Base-by-base conservation (phyloP, 2,888 invertebrate genomes). In the Malacosoma neustria region DNA sequence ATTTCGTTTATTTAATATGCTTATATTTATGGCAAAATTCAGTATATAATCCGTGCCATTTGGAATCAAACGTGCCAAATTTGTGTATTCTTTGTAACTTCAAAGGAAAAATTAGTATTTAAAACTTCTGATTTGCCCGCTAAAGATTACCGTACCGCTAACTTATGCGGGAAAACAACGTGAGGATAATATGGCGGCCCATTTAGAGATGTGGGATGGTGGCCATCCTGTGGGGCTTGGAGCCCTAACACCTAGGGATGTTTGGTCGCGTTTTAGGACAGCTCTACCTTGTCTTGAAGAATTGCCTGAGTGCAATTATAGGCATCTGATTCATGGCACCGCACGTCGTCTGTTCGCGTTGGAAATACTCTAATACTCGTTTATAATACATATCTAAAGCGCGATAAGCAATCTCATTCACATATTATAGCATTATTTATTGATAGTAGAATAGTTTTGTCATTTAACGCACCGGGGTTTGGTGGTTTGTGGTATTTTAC, bases 391-490 rank as follows among this genome's bases (percentile, higher is more conserved):
- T 84, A 84, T 84, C 82, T 74, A 70, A 76, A 64, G 22, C 9
- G 22, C 63, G 61, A 60, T 57, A 81, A 74, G 82, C 82, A 82
- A 84, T 81, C 68, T 72, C 82, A 74, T 72, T 61, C 64, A 60
- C 65, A 70, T 72, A 65, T 69, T 22, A 5, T 22, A 22, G 22
- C 22, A 67, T 61, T 68, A 62, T 70, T 62, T 70, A 67, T 71
- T 67, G 65, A 61, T 67, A 59, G 67, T 71, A 65, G 54, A 67
- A 72, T 73, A 69, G 50, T 54, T 45, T 57, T 54, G 57, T 54
- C 41, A 54, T 54, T 54, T 57, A 49, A 44, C 43, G 47, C 38
- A 46, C 46, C 41, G 42, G 39, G 41, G 32, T 46, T 39, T 50
- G 39, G 49, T 54, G 43, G 36, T 30, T 42, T 47, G 42, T 3